A percentile compares a stretch with the other conserved stretches of the same genome.
These are phyloP conservation scores for Holothuria scabra DNA, from an alignment of 53 echinoderm and acorn worm genomes.

Conservation along the genomic window DNA sequence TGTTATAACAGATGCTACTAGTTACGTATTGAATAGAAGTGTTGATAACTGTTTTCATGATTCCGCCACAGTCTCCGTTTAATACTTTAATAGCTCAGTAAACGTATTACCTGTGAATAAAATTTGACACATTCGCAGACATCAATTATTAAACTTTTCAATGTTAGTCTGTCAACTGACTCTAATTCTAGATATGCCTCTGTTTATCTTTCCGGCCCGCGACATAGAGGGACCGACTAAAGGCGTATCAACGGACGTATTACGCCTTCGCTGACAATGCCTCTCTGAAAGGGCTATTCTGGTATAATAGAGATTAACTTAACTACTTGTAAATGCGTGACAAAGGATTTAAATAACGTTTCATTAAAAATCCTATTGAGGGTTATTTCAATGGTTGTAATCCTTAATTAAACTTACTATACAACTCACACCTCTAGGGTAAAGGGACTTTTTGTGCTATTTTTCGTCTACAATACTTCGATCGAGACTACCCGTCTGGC, in stretches of 20 bases:
- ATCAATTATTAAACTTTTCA: slow-evolving; percentile 18
- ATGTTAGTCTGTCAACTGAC: neutral
- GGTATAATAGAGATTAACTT: neutral
- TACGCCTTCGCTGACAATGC: too few species aligned
- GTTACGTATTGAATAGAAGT: too few species aligned
- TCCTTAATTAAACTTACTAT: slow-evolving; percentile 29
- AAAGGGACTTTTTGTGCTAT: slow-evolving; percentile 1
- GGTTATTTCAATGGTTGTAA: slow-evolving; percentile 16
- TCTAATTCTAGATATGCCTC: neutral
- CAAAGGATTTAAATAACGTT: slow-evolving; percentile 16
- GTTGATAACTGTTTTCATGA: too few species aligned
- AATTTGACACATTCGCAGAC: slow-evolving; percentile 33
- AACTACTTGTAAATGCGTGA: slow-evolving; percentile 14
- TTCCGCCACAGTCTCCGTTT: too few species aligned
- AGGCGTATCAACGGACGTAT: too few species aligned
- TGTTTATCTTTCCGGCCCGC: neutral
- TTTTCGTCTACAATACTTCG: neutral
- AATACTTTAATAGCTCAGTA: slow-evolving; percentile 13
- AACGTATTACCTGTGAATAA: slow-evolving; percentile 21
- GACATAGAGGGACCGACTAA: too few species aligned
- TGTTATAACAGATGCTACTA: too few species aligned
- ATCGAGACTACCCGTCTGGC: neutral
- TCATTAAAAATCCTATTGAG: slow-evolving; percentile 33
- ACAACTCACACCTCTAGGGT: slow-evolving; percentile 22
- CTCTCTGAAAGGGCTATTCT: neutral